Percentiles rank a stretch among this genome's conserved stretches.
phyloP scores from a whole-genome alignment of 2,888 invertebrate species.

The Drosophila falleni region DNA sequence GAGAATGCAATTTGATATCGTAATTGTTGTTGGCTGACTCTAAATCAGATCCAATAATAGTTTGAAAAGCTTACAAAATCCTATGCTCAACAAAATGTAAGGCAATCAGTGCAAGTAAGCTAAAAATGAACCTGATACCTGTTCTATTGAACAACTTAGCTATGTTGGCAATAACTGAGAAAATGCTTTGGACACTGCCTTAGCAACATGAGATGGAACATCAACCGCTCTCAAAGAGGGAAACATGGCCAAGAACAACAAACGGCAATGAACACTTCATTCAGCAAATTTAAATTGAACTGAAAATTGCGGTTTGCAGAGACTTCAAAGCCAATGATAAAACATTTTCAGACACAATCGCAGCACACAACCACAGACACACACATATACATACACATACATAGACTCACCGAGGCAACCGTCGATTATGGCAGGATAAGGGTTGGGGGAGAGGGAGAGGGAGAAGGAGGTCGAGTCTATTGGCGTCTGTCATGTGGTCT shows the following conservation, averaged over 20 bases:
- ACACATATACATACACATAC: neutral
- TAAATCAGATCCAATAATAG: neutral
- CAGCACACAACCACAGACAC: neutral
- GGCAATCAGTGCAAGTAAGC: neutral
- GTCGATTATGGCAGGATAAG: conserved; percentile 70
- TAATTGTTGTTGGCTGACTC: neutral
- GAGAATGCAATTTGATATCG: neutral
- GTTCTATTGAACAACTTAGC: conserved; percentile 4
- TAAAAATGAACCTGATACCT: neutral
- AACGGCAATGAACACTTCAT: conserved; percentile 65
- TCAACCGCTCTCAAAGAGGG: neutral
- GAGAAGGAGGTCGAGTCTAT: conserved; percentile 12
- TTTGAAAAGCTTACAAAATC: neutral
- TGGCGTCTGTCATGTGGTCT: conserved; percentile 73
- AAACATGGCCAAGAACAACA: conserved; percentile 13
- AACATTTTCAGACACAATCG: conserved; percentile 21
- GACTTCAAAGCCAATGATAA: conserved; percentile 47
- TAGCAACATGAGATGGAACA: neutral
- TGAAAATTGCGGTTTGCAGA: conserved; percentile 70
- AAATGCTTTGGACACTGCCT: neutral
- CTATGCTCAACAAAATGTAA: neutral
- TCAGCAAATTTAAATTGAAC: conserved; percentile 75
- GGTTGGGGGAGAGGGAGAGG: conserved; percentile 1
- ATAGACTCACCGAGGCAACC: conserved; percentile 32
- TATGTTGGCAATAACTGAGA: neutral